These are phyloP conservation scores for Exaiptasia diaphana DNA, from an alignment of 64 coral and sea anemone species.

Conservation along the genomic window DNA sequence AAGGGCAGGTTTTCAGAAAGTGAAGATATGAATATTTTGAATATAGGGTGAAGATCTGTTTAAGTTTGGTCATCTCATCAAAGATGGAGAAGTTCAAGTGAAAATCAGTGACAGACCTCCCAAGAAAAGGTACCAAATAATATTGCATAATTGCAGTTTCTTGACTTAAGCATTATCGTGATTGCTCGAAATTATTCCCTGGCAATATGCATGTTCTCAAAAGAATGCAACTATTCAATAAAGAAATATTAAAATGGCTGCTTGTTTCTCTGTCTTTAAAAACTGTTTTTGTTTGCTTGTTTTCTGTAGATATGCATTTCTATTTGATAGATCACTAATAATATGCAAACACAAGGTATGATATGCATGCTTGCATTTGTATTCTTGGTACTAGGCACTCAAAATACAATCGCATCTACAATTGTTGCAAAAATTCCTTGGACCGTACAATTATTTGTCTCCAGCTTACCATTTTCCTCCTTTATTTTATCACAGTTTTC, in stretches of 20 bases:
- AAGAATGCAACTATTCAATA: too few species aligned
- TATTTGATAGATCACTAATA: slow-evolving; percentile 76
- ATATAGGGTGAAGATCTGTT: slow-evolving; percentile 47
- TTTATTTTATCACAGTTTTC: too few species aligned
- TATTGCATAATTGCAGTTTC: background rate
- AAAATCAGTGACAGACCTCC: slow-evolving; percentile 88
- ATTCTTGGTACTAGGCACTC: background rate
- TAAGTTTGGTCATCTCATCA: slow-evolving; percentile 82
- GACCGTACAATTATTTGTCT: too few species aligned
- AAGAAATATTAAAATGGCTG: too few species aligned
- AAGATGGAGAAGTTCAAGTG: slow-evolving; percentile 90
- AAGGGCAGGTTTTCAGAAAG: too few species aligned
- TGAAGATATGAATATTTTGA: too few species aligned
- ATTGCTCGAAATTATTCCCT: too few species aligned
- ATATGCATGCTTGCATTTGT: background rate
- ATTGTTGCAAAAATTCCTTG: too few species aligned
- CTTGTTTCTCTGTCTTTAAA: too few species aligned
- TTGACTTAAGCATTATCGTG: background rate
- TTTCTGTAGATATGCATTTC: slow-evolving; percentile 79
- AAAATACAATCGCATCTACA: too few species aligned
- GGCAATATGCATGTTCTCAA: too few species aligned
- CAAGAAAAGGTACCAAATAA: slow-evolving; percentile 69
- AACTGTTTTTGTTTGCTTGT: background rate
- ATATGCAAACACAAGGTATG: slow-evolving; percentile 89
- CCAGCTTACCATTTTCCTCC: too few species aligned